Conservation (phyloP, 1,140 invertebrate genomes). For the Delia radicum region DNA sequence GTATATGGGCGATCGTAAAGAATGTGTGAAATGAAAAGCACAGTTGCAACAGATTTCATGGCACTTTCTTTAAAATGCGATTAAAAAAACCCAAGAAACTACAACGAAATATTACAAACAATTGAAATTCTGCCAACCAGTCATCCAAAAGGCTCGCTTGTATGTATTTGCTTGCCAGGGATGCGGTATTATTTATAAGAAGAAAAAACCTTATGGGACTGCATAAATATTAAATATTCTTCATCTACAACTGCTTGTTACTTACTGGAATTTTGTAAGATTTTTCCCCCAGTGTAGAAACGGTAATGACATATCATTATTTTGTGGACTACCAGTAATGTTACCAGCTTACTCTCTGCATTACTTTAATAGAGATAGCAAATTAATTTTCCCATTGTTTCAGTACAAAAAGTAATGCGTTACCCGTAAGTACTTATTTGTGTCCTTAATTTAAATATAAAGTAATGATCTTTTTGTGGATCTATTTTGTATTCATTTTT, state of each 20-base stretch:
- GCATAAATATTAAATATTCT: background rate
- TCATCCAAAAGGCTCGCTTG: background rate
- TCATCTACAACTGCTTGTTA: background rate
- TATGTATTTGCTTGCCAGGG: background rate
- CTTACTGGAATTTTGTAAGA: background rate
- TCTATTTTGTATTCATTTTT: too few species aligned
- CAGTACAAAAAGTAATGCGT: too few species aligned
- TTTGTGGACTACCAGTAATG: too few species aligned
- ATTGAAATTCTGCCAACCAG: background rate
- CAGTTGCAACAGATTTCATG: constrained; percentile 18
- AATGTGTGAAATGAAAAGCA: constrained; percentile 21
- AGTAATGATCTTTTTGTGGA: too few species aligned
- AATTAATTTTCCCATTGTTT: too few species aligned
- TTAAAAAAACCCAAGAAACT: background rate
- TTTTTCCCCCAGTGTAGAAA: too few species aligned
- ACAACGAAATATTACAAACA: background rate
- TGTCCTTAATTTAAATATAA: too few species aligned
- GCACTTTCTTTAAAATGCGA: constrained; percentile 15
- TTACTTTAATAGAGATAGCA: too few species aligned
- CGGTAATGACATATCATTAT: too few species aligned
- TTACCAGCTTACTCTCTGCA: too few species aligned
- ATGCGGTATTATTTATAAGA: background rate
- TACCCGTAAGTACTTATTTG: too few species aligned
- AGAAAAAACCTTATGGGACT: background rate
- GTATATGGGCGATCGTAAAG: background rate